These are phyloP conservation scores for Thereva unica DNA, from an alignment of 2,888 invertebrate genomes.

Conservation along the genomic window DNA sequence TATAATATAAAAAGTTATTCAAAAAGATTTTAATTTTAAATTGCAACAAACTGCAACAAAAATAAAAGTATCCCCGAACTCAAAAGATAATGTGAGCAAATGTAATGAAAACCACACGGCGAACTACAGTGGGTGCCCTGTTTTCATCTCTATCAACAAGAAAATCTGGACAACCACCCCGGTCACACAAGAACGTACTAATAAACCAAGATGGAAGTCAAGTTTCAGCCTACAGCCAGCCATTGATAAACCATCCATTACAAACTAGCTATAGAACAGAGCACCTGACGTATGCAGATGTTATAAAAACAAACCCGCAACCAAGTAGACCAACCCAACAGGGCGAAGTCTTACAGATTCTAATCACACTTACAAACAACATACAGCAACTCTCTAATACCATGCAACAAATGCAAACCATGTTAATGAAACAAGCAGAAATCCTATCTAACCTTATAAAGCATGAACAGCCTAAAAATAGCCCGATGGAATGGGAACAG, in stretches of 20 bases:
- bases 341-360: conserved; percentile 10
- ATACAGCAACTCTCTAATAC: too few species aligned
- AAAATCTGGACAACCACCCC: not conserved
- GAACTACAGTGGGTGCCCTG: conserved; percentile 12
- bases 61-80: conserved; percentile 4
- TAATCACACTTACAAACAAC: too few species aligned
- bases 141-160: too few species aligned
- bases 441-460: too few species aligned
- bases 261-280: not conserved
- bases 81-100: conserved; percentile 12
- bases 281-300: not conserved
- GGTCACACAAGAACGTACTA: not conserved
- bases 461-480: not conserved
- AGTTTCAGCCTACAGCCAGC: not conserved
- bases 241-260: not conserved
- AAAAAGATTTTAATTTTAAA: too few species aligned
- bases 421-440: too few species aligned
- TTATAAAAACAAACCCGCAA: not conserved
- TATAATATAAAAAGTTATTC: not conserved
- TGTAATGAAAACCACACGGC: conserved; percentile 10
- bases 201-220: not conserved
- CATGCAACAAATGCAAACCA: too few species aligned
- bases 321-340: not conserved
- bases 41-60: too few species aligned
- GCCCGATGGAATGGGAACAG: too few species aligned